Evolutionary conservation across 2,888 invertebrate species (phyloP), one percentile per base, ranked within the genome.

Genomic region (Macrophya alboannulata): DNA sequence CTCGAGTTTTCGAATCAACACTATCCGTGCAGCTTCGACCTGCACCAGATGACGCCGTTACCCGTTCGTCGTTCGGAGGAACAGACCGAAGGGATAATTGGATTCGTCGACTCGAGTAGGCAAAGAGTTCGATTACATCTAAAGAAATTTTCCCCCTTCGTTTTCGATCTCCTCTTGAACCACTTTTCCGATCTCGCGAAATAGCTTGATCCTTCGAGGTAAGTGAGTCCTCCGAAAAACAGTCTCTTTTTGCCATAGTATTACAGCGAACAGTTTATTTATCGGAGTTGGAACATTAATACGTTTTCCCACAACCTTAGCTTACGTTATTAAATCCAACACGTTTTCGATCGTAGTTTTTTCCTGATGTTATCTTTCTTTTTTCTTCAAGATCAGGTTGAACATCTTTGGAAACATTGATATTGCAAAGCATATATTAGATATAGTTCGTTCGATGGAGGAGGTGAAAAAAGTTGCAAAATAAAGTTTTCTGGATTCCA

Each of bases 61-160:
- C 59, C 81, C 59, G 81, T 62, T 81, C 81, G 81, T 81, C 62
- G 81, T 81, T 62, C 59, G 43, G 40, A 62, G 62, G 62, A 62
- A 81, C 81, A 59, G 81, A 81, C 81, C 81, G 81, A 81, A 81
- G 62, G 81, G 81, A 81, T 81, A 81, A 81, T 81, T 81, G 81
- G 81, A 81, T 81, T 81, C 81, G 81, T 81, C 62, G 81, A 81
- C 81, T 81, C 81, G 59, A 81, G 81, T 81, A 81, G 81, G 59
- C 59, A 62, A 81, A 62, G 62, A 81, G 81, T 81, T 81, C 81
- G 81, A 81, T 81, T 81, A 77, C 77, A 81, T 81, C 81, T 43
- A 6, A 62, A 81, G 81, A 62, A 81, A 81, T 81, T 81, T 81
- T 37, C 68, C 81, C 81, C 81, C 81, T 59, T 81, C 62, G 62